Conservation (phyloP, 1,140 invertebrate species). For the Caenorhabditis latens region DNA sequence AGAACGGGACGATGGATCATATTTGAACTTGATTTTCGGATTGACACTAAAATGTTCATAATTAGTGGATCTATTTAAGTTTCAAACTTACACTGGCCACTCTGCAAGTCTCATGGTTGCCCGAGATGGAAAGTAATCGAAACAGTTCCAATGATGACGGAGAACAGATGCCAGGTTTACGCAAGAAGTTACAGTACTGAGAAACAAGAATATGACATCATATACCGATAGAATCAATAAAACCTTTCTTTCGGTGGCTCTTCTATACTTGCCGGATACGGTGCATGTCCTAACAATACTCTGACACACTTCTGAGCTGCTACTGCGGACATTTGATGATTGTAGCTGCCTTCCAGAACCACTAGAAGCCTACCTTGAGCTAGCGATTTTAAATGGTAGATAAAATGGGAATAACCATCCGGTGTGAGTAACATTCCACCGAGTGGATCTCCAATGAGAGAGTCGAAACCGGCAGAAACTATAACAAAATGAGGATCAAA, state of each 20-base stretch:
- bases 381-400: slow-evolving; percentile 84
- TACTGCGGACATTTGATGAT: slow-evolving; percentile 59
- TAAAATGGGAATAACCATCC: slow-evolving; percentile 87
- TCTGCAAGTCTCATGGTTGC: not conserved
- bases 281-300: slow-evolving; percentile 41
- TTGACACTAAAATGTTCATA: not conserved
- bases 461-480: slow-evolving; percentile 92
- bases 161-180: slow-evolving; percentile 26
- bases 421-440: slow-evolving; percentile 92
- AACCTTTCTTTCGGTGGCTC: slow-evolving; percentile 38
- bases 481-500: slow-evolving; percentile 88
- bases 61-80: not conserved
- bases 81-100: slow-evolving; percentile 12
- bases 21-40: not conserved
- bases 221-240: no score
- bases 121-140: slow-evolving; percentile 38
- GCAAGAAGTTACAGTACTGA: slow-evolving; percentile 21
- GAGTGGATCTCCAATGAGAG: slow-evolving; percentile 88
- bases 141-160: slow-evolving; percentile 40
- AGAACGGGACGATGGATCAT: not conserved
- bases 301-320: slow-evolving; percentile 59
- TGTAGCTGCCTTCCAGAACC: slow-evolving; percentile 82
- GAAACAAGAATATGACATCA: not conserved
- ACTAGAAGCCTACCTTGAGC: slow-evolving; percentile 86
- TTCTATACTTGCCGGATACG: not conserved